Conservation (phyloP, 2,113 vertebrate species). For the Thermophis baileyi region DNA sequence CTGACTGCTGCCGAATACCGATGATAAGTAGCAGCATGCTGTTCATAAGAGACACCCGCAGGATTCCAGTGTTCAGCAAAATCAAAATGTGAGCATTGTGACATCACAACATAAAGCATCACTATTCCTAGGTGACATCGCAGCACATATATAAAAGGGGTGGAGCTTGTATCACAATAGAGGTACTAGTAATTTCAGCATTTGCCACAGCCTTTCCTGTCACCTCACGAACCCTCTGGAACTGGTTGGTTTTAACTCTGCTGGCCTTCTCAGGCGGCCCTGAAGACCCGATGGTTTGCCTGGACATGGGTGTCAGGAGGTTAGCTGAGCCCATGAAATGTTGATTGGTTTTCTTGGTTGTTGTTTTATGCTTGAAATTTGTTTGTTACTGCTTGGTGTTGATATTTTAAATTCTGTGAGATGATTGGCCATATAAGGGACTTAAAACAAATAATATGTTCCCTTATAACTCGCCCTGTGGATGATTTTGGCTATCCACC, state of each 20-base stretch:
- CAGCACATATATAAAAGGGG: background rate
- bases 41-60: background rate
- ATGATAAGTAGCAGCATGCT: background rate
- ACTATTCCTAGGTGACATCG: background rate
- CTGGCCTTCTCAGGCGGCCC: background rate
- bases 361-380: background rate
- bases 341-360: background rate
- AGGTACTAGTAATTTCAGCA: background rate
- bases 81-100: background rate
- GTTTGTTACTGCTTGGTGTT: background rate
- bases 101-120: background rate
- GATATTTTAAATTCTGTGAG: background rate
- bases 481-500: background rate
- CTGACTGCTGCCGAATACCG: background rate
- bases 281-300: background rate
- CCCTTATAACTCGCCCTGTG: background rate
- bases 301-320: background rate
- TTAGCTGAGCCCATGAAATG: background rate
- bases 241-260: background rate
- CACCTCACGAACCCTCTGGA: background rate
- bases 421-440: background rate
- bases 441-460: background rate
- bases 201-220: background rate
- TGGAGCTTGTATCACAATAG: background rate
- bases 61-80: background rate